phyloP scores from a whole-genome alignment of 2,113 vertebrate species.

The Neolamprologus devosi region DNA sequence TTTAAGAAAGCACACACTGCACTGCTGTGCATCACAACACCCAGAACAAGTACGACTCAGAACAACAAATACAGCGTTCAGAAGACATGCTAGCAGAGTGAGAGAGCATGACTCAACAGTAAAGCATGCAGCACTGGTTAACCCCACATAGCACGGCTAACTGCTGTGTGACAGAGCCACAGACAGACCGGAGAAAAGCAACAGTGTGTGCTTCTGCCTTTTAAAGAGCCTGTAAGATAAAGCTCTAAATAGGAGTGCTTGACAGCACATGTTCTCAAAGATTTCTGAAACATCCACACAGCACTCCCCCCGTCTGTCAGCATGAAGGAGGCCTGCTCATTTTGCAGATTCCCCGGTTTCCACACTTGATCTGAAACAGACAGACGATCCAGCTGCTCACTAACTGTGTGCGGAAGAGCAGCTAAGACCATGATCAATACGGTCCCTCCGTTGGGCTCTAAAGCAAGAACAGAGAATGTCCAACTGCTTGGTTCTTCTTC shows the following conservation, averaged over 20 bases:
- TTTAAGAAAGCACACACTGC: neutral
- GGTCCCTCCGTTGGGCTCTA: neutral
- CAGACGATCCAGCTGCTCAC: neutral
- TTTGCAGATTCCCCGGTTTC: neutral
- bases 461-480: neutral
- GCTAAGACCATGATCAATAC: neutral
- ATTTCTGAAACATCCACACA: neutral
- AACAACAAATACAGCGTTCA: neutral
- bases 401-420: neutral
- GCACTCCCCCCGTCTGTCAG: neutral
- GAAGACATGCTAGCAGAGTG: neutral
- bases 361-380: neutral
- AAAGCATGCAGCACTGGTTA: constrained; percentile 26
- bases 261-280: neutral
- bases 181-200: neutral
- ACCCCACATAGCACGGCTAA: constrained; percentile 6
- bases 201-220: neutral
- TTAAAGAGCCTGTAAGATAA: neutral
- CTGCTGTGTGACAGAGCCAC: neutral
- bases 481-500: neutral
- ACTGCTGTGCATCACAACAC: neutral
- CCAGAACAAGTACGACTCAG: neutral
- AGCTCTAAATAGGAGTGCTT: constrained; percentile 12
- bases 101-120: constrained; percentile 25
- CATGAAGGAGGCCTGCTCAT: neutral